Conservation (phyloP, 1,140 invertebrate genomes). For the Caenorhabditis brenneri region DNA sequence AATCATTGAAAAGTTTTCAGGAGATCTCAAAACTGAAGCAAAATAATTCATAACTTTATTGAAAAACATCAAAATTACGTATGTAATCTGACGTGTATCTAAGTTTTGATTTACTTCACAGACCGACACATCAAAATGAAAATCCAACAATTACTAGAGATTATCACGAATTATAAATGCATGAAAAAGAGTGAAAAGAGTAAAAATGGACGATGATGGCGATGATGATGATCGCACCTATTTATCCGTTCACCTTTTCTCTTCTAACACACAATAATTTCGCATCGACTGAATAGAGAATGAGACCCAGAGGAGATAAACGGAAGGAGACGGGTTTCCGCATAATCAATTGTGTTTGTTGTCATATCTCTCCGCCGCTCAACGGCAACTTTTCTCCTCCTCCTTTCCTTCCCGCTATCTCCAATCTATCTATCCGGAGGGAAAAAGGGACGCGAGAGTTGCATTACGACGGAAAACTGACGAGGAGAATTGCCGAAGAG, state of each 20-base stretch:
- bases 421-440: background rate
- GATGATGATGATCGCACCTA: constrained; percentile 21
- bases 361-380: constrained; percentile 20
- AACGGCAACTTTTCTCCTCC: background rate
- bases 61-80: too few relatives aligned
- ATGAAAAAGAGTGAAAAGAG: background rate
- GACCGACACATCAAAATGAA: background rate
- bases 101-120: too few relatives aligned
- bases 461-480: constrained; percentile 25
- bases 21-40: background rate
- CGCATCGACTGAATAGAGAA: too few relatives aligned
- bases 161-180: background rate
- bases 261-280: background rate
- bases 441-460: background rate
- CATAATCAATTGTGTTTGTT: constrained; percentile 43
- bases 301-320: constrained; percentile 16
- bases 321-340: constrained; percentile 30
- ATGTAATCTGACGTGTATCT: too few relatives aligned
- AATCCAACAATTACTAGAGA: background rate
- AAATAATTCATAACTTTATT: too few relatives aligned
- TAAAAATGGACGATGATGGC: background rate
- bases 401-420: background rate
- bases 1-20: background rate
- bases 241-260: background rate
- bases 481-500: background rate